Percentiles rank a stretch among this genome's conserved stretches.
Evolutionary conservation across 2,888 invertebrate species (phyloP).

Genomic region (Anorthoa munda): DNA sequence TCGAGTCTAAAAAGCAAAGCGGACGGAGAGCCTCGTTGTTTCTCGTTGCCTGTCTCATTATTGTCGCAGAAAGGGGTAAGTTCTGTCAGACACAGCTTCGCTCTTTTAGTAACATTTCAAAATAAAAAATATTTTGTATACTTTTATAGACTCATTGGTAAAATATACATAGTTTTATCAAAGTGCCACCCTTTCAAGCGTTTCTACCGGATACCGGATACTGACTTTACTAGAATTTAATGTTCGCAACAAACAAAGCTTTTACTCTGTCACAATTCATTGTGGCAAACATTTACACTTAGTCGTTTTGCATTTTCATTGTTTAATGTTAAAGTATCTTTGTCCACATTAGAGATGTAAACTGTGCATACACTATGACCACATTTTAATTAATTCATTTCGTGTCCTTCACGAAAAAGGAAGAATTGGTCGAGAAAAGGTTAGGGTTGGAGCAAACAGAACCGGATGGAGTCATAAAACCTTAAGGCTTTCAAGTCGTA

Average conservation of each 20-base stretch:
- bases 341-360: conserved; percentile 59
- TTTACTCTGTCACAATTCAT: conserved; percentile 84
- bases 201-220: conserved; percentile 73
- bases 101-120: conserved; percentile 70
- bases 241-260: conserved; percentile 83
- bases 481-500: conserved; percentile 70
- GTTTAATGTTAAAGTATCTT: conserved; percentile 74
- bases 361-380: conserved; percentile 14
- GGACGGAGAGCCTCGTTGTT: conserved; percentile 70
- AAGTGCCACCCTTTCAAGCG: conserved; percentile 71
- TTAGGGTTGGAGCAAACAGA: conserved; percentile 12
- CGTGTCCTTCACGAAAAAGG: conserved; percentile 3
- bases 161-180: conserved; percentile 67
- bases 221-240: conserved; percentile 78
- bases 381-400: conserved; percentile 36
- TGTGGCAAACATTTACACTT: conserved; percentile 78
- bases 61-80: conserved; percentile 75
- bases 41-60: conserved; percentile 79
- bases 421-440: background rate
- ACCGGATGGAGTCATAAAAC: conserved; percentile 73
- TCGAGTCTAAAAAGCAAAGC: conserved; percentile 74
- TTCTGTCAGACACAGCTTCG: conserved; percentile 69
- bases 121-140: conserved; percentile 67
- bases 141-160: conserved; percentile 56
- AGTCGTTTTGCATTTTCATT: conserved; percentile 77